phyloP scores from a whole-genome alignment of 2,888 invertebrate species.

The Lepidochitona cinerea region DNA sequence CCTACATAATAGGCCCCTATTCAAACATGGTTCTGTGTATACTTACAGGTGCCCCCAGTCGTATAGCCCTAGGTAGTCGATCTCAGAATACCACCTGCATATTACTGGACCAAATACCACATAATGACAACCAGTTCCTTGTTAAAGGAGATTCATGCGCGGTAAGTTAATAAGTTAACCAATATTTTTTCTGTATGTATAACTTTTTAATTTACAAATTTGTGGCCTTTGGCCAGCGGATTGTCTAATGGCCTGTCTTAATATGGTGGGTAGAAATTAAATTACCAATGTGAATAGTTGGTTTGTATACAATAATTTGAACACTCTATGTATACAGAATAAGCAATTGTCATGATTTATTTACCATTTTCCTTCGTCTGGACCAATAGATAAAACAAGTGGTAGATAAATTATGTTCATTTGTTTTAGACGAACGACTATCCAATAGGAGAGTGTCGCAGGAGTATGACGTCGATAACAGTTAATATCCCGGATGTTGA shows the following conservation, averaged over 20 bases:
- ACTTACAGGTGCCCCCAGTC: background rate
- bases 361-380: too few relatives aligned
- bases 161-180: too few relatives aligned
- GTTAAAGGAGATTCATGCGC: background rate
- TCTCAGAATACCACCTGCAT: background rate
- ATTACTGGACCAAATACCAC: background rate
- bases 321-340: too few relatives aligned
- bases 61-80: background rate
- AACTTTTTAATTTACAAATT: too few relatives aligned
- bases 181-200: too few relatives aligned
- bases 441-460: background rate
- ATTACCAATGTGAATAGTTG: background rate
- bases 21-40: too few relatives aligned
- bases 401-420: background rate
- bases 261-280: background rate
- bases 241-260: too few relatives aligned
- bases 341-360: too few relatives aligned
- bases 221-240: too few relatives aligned
- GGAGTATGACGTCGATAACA: background rate
- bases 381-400: too few relatives aligned
- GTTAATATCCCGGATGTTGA: background rate
- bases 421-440: background rate
- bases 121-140: background rate
- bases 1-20: too few relatives aligned
- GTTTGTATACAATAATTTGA: background rate